A percentile compares a stretch with the other conserved stretches of the same genome.
These are phyloP conservation scores for Brachionus plicatilis DNA, from an alignment of 1,140 invertebrate species.

Conservation along the genomic window DNA sequence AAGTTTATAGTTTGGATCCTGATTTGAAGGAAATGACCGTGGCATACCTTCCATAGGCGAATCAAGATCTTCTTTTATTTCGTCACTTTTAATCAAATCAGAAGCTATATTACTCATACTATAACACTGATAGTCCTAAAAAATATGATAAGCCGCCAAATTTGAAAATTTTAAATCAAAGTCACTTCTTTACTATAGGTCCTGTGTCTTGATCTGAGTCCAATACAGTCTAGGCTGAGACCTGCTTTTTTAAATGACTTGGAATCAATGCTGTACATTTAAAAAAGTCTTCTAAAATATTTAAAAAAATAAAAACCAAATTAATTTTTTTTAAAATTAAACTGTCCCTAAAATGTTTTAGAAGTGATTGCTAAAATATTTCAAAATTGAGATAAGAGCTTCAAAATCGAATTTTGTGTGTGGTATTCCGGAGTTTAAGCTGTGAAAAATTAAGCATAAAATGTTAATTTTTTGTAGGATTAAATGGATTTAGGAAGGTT, in stretches of 20 bases:
- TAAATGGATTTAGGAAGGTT: neutral
- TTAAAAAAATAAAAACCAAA: neutral
- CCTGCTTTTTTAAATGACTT: neutral
- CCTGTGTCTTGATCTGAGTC: neutral
- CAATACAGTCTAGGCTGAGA: neutral
- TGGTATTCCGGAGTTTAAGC: neutral
- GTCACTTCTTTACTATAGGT: neutral
- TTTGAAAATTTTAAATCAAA: neutral
- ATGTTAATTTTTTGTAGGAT: neutral
- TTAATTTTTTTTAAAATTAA: neutral
- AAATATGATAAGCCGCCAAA: neutral
- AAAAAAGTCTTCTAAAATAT: neutral
- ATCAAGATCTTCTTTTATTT: neutral
- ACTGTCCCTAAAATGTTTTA: neutral
- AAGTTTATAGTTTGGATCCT: neutral
- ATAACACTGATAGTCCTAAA: neutral
- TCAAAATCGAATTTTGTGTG: neutral
- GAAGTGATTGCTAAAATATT: neutral
- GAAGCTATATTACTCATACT: neutral
- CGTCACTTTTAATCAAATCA: neutral
- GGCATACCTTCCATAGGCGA: neutral
- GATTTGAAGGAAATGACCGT: neutral
- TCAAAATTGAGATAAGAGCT: neutral
- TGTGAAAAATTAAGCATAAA: neutral
- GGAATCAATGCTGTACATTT: neutral